Base-by-base conservation (phyloP, 2,113 vertebrate genomes). In the Zapornia atra region DNA sequence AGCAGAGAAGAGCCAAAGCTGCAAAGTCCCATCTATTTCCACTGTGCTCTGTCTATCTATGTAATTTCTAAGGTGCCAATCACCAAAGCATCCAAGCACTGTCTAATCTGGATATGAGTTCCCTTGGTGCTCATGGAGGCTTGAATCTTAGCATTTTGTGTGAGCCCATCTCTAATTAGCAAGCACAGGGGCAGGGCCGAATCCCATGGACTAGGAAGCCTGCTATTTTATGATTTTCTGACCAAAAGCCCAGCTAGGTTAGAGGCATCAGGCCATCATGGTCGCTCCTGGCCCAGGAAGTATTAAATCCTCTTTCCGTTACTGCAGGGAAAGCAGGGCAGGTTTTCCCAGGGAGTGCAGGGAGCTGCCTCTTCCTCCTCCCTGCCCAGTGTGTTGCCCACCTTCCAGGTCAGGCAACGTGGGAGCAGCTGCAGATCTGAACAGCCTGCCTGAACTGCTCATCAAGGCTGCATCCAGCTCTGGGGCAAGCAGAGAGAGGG, bases 11-110 rank as follows among this genome's bases (percentile, higher is more conserved):
- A 92, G 93, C 86, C 94, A 84, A 92, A 96, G 89, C 93, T 97
- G 93, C 94, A 95, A 88, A 94, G 89, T 95, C 86, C 59, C 94
- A 95, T 97, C 95, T 94, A 89, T 88, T 97, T 97, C 89, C 48
- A 76, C 65, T 65, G 61, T 84, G 90, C 48, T 89, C 46, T 80
- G 66, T 96, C 92, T 88, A 95, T 96, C 96, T 92, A 50, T 92
- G 51, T 91, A 76, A 94, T 97, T 96, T 91, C 66, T 89, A 85
- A 93, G 83, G 44, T 96, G 96, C 88, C 96, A 96, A 83, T 96
- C 95, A 96, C 88, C 72, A 92, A 91, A 88, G 94, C 94, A 96
- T 92, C 92, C 92, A 91, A 94, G 86, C 90, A 82, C 88, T 82
- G 44, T 76, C 90, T 94, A 71, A 84, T 92, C 83, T 72, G 80